Evolutionary conservation across 1,140 invertebrate species (phyloP).

Genomic region (Eupristina koningsbergeri): DNA sequence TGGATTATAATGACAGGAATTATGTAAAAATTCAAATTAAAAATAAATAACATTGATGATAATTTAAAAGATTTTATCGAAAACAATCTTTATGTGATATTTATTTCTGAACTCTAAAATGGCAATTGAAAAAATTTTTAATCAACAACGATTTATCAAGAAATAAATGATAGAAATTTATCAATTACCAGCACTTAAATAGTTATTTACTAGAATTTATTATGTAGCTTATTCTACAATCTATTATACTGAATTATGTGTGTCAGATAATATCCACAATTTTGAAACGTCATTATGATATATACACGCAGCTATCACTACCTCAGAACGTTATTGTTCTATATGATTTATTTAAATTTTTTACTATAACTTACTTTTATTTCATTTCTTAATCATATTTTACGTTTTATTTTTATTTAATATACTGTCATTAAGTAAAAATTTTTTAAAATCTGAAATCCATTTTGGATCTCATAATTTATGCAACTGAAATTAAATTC

Average conservation of each 20-base stretch:
- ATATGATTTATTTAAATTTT: slow-evolving; percentile 1
- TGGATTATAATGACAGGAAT: background rate
- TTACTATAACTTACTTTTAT: slow-evolving; percentile 6
- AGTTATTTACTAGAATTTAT: slow-evolving; percentile 7
- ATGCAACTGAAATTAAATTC: background rate
- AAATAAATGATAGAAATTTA: slow-evolving; percentile 1
- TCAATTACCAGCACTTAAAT: slow-evolving; percentile 11
- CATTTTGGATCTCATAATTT: background rate
- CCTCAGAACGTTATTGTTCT: background rate
- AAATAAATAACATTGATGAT: background rate
- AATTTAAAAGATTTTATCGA: background rate
- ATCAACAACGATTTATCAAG: slow-evolving; percentile 10
- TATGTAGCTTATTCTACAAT: background rate
- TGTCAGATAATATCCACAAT: slow-evolving; percentile 16
- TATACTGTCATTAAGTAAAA: background rate
- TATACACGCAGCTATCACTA: background rate
- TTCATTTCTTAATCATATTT: background rate
- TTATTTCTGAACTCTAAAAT: background rate
- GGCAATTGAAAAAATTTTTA: background rate
- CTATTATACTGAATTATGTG: background rate
- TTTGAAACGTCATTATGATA: slow-evolving; percentile 22
- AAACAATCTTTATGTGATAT: background rate
- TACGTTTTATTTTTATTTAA: background rate
- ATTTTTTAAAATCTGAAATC: background rate
- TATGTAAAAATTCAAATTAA: background rate